Conservation (phyloP, 2,113 vertebrate species). For the Hemicordylus capensis region DNA sequence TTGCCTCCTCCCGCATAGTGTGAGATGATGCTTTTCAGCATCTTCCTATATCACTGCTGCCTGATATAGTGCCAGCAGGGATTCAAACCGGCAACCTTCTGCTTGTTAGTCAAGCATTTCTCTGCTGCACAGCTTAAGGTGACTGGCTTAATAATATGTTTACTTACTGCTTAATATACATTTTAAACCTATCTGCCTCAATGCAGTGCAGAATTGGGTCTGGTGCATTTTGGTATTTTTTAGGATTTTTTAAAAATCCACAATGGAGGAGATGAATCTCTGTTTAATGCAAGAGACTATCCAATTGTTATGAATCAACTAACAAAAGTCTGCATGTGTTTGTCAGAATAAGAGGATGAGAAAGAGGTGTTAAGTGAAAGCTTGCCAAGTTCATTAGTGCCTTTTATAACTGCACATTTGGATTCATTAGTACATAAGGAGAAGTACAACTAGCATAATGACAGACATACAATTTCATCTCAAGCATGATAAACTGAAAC, state of each 20-base stretch:
- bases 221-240: slow-evolving; percentile 48
- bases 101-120: too few relatives aligned
- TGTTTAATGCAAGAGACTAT: slow-evolving; percentile 64
- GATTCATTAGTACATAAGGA: slow-evolving; percentile 55
- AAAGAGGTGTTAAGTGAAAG: slow-evolving; percentile 59
- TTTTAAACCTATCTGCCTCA: background rate
- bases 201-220: background rate
- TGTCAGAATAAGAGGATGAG: too few relatives aligned
- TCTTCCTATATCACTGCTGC: too few relatives aligned
- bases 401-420: slow-evolving; percentile 45
- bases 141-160: too few relatives aligned
- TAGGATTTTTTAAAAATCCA: slow-evolving; percentile 48
- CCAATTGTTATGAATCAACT: slow-evolving; percentile 56
- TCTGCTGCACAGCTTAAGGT: too few relatives aligned
- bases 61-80: too few relatives aligned
- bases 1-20: too few relatives aligned
- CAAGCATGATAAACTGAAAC: slow-evolving; percentile 20
- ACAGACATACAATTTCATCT: background rate
- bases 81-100: too few relatives aligned
- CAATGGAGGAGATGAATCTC: slow-evolving; percentile 52
- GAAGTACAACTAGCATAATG: slow-evolving; percentile 37
- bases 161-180: background rate
- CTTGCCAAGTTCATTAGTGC: slow-evolving; percentile 50
- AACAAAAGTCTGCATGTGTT: slow-evolving; percentile 40
- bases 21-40: too few relatives aligned